A percentile compares a stretch with the other conserved stretches of the same genome.
Evolutionary conservation across 2,888 invertebrate genomes (phyloP).

Genomic region (Prosopocoilus inquinatus): DNA sequence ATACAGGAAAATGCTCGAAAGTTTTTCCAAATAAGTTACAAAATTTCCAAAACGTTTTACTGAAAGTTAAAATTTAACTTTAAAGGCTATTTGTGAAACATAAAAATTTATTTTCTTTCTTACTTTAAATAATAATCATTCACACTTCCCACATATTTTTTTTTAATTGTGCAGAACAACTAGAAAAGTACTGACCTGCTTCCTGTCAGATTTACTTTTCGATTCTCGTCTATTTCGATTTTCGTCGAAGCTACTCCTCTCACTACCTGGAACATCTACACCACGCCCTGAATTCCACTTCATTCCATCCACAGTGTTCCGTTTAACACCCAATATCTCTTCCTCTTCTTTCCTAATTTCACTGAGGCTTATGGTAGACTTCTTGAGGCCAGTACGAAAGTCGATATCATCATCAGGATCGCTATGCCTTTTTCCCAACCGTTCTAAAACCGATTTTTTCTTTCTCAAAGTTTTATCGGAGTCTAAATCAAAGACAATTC

Average conservation of each 20-base stretch:
- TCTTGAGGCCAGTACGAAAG: constrained; percentile 18
- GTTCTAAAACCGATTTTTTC: constrained; percentile 51
- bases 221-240: constrained; percentile 11
- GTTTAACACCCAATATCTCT: constrained; percentile 15
- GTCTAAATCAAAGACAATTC: constrained; percentile 34
- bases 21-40: too few species aligned
- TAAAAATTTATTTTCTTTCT: too few species aligned
- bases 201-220: constrained; percentile 1
- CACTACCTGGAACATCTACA: not conserved
- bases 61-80: too few species aligned
- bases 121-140: too few species aligned
- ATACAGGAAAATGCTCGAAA: too few species aligned
- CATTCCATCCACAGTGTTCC: constrained; percentile 11
- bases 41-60: too few species aligned
- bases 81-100: too few species aligned
- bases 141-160: too few species aligned
- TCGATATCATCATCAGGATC: constrained; percentile 16
- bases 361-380: constrained; percentile 33
- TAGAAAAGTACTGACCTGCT: not conserved
- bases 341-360: constrained; percentile 45
- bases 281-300: not conserved
- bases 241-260: not conserved
- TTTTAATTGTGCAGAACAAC: too few species aligned
- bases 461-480: constrained; percentile 24
- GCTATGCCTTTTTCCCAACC: constrained; percentile 48